Evolutionary conservation across 2,888 invertebrate species (phyloP).

Genomic region (Drymonia ruficornis): DNA sequence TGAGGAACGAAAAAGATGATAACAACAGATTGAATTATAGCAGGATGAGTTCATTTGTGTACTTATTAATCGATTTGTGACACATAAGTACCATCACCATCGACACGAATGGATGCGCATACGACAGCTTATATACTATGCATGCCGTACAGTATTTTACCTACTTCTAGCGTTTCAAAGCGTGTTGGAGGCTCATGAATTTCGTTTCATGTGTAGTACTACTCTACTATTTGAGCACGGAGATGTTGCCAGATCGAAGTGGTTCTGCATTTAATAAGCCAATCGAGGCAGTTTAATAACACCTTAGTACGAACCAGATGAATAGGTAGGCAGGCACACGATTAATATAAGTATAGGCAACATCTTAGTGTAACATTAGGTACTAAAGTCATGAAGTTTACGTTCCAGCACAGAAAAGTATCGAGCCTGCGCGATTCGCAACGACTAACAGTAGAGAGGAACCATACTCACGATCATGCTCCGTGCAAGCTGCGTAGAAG

Average conservation of each 20-base stretch:
- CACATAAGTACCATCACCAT: not conserved
- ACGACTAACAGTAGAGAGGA: conserved; percentile 53
- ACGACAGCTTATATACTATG: too few species aligned
- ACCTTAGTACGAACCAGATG: not conserved
- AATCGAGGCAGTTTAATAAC: not conserved
- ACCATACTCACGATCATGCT: conserved; percentile 95
- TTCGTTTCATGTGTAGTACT: conserved; percentile 42
- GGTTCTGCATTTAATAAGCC: not conserved
- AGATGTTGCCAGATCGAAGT: conserved; percentile 72
- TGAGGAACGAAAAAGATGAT: too few species aligned
- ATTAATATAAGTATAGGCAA: conserved; percentile 37
- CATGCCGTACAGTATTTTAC: conserved; percentile 33
- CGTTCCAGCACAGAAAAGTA: conserved; percentile 31
- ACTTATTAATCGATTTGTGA: too few species aligned
- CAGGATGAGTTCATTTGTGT: too few species aligned
- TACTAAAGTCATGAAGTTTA: conserved; percentile 25
- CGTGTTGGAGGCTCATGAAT: conserved; percentile 53
- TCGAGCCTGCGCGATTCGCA: conserved; percentile 35
- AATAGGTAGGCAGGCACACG: too few species aligned
- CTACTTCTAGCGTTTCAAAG: conserved; percentile 51
- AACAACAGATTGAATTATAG: too few species aligned
- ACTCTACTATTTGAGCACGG: conserved; percentile 58
- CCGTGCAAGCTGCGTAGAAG: conserved; percentile 92
- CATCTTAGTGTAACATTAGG: conserved; percentile 49
- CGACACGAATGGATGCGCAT: conserved; percentile 4